Evolutionary conservation across 2,113 vertebrate genomes (phyloP), one percentile per base, ranked within the genome.

Genomic region (Sander lucioperca): DNA sequence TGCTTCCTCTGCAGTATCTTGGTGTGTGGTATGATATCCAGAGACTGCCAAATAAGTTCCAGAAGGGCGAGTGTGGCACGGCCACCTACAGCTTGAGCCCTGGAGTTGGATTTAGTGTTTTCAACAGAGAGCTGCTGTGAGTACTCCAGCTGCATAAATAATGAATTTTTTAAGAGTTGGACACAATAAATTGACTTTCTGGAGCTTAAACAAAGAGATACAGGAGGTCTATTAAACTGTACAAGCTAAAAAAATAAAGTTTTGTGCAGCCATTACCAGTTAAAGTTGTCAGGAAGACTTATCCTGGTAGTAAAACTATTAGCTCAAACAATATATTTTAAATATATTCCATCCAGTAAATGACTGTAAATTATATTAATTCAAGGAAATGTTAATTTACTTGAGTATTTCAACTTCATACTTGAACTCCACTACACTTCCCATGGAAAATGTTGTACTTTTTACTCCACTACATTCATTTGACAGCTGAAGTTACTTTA

Each of bases 11-110:
- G 16, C 93, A 97, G 96, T 98, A 97, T 86, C 79, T 97, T 36
- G 97, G 96, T 76, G 96, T 87, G 33, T 97, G 97, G 97, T 96
- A 96, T 0, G 96, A 97, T 79, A 96, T 97, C 81, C 94, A 96
- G 94, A 97, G 89, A 82, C 91, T 97, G 80, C 95, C 96, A 0
- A 77, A 89, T 10, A 70, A 33, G 39, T 97, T 96, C 19, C 96
- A 97, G 93, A 95, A 93, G 63, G 96, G 96, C 76, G 92, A 92
- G 48, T 97, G 97, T 80, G 66, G 92, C 91, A 96, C 96, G 80
- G 96, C 95, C 86, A 96, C 95, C 86, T 97, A 97, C 87, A 94
- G 94, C 0, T 63, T 96, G 91, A 95, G 95, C 67, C 95, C 95
- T 0, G 96, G 95, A 77, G 96, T 96, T 10, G 89, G 9, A 39